phyloP scores from a whole-genome alignment of 2,888 invertebrate species.

The Andrena chrysosceles region DNA sequence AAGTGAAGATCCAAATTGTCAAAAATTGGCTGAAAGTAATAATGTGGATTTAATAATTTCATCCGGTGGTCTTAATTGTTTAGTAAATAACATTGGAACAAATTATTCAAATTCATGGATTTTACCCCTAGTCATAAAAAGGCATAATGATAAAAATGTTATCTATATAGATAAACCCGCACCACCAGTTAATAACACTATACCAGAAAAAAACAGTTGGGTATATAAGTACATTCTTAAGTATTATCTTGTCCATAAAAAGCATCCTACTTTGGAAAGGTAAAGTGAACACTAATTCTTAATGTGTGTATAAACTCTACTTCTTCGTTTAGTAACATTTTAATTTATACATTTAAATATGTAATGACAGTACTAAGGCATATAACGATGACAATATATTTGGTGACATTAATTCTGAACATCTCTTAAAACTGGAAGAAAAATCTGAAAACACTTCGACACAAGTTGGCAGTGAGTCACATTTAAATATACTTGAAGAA shows the following conservation, averaged over 20 bases:
- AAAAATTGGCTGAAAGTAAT: constrained; percentile 67
- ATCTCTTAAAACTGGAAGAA: constrained; percentile 58
- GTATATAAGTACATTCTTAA: constrained; percentile 76
- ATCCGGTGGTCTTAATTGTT: constrained; percentile 76
- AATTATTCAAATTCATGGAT: constrained; percentile 73
- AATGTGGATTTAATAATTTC: constrained; percentile 79
- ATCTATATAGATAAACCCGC: constrained; percentile 78
- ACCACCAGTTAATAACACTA: constrained; percentile 70
- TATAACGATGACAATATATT: constrained; percentile 44
- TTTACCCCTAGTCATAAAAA: constrained; percentile 75
- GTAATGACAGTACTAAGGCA: constrained; percentile 10
- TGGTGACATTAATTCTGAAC: constrained; percentile 51
- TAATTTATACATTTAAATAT: constrained; percentile 15
- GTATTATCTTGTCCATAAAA: constrained; percentile 20
- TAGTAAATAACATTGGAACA: constrained; percentile 73
- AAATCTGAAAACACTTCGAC: constrained; percentile 24
- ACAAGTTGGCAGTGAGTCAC: not conserved
- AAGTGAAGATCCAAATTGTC: constrained; percentile 76
- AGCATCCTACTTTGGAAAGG: constrained; percentile 21
- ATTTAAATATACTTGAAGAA: not conserved
- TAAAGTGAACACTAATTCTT: constrained; percentile 25
- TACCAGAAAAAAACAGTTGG: constrained; percentile 76
- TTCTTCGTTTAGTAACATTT: constrained; percentile 1
- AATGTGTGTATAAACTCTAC: constrained; percentile 1
- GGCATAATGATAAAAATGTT: constrained; percentile 71